These are phyloP conservation scores for Polypedilum pembai DNA, from an alignment of 1,140 invertebrate genomes.

Conservation along the genomic window DNA sequence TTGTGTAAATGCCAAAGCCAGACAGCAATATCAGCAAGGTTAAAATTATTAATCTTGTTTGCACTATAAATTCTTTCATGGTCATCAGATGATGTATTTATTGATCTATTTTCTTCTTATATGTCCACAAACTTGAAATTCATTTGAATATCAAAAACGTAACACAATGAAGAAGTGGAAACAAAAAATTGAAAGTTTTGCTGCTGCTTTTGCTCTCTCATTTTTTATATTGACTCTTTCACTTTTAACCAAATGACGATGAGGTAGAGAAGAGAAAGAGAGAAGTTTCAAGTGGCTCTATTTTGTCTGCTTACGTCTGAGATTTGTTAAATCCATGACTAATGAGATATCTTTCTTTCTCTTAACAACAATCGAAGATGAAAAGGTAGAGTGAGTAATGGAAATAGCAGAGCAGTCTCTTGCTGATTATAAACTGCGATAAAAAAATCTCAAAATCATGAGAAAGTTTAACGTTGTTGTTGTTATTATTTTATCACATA, in stretches of 20 bases:
- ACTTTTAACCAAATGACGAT: background rate
- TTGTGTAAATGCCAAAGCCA: no score
- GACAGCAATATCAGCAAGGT: no score
- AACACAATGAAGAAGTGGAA: background rate
- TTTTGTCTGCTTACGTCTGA: background rate
- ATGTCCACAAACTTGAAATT: background rate
- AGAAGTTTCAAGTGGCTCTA: conserved; percentile 10
- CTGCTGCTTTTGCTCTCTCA: background rate
- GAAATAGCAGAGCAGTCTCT: background rate
- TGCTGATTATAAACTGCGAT: background rate
- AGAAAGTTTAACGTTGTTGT: background rate
- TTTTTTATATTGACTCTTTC: conserved; percentile 6
- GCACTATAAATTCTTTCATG: background rate
- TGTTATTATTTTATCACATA: background rate
- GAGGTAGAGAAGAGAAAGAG: no score
- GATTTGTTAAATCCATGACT: no score
- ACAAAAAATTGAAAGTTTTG: background rate
- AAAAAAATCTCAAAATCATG: background rate
- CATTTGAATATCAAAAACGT: no score
- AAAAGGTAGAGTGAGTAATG: no score
- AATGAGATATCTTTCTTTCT: no score
- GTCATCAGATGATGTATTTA: background rate
- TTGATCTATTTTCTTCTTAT: background rate
- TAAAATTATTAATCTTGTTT: no score
- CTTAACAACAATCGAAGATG: no score